Conservation (phyloP, 2,113 vertebrate genomes). For the Grallaria varia region DNA sequence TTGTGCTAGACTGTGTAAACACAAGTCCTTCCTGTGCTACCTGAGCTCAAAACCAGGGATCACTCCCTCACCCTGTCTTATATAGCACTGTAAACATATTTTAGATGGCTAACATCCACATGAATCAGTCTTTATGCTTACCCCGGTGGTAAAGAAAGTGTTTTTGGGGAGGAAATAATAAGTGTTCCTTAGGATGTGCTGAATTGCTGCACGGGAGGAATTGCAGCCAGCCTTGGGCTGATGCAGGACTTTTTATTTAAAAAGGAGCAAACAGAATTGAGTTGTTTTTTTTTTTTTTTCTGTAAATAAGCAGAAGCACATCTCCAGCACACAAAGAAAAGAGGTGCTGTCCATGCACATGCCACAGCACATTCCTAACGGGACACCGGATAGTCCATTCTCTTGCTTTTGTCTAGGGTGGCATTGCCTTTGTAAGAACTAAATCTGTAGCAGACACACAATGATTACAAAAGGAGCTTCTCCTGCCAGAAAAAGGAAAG, state of each 20-base stretch:
- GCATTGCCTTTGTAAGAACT: background rate
- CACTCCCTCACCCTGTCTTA: background rate
- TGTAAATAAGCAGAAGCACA: background rate
- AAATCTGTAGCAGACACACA: background rate
- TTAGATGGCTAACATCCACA: background rate
- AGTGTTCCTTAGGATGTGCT: background rate
- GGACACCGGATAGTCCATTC: background rate
- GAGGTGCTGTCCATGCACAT: background rate
- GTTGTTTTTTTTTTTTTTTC: too few relatives aligned
- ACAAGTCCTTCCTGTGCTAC: background rate
- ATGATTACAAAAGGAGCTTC: background rate
- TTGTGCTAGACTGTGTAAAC: background rate
- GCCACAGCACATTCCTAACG: rapidly evolving
- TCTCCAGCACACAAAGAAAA: background rate
- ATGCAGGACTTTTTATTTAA: background rate
- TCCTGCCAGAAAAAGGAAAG: background rate
- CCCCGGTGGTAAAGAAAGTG: too few relatives aligned
- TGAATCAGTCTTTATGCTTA: background rate
- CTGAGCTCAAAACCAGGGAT: background rate
- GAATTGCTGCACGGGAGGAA: background rate
- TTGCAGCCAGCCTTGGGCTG: background rate
- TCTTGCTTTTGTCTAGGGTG: background rate
- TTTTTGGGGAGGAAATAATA: background rate
- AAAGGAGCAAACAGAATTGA: background rate
- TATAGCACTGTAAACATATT: background rate